Conservation (phyloP, 2,797 vertebrate genomes). For the Selene dorsalis region DNA sequence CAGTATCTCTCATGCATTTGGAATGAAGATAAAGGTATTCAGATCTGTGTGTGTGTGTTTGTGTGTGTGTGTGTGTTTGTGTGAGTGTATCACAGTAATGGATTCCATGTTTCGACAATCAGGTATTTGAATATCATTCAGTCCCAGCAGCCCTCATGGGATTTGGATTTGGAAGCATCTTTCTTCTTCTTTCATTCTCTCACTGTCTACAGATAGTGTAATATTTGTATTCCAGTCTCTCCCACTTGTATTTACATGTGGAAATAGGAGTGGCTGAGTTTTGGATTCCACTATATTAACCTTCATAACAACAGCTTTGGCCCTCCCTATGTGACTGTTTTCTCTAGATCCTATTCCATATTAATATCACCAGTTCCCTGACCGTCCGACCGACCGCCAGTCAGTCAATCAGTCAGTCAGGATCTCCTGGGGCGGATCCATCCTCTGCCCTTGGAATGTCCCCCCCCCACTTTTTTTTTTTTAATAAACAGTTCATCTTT, state of each 20-base stretch:
- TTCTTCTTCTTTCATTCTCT: not conserved
- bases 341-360: constrained; percentile 11
- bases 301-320: not conserved
- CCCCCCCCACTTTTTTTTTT: not conserved
- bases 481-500: not conserved
- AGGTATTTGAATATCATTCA: not conserved
- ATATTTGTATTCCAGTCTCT: constrained; percentile 7
- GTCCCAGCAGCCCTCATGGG: not conserved
- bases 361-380: constrained; percentile 20
- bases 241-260: not conserved
- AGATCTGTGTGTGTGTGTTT: constrained; percentile 20
- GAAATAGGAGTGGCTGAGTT: not conserved
- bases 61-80: constrained; percentile 11
- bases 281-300: not conserved
- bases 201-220: not conserved
- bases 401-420: not conserved
- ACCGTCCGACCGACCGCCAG: not conserved
- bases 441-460: not conserved
- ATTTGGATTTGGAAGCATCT: constrained; percentile 1
- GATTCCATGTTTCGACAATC: not conserved
- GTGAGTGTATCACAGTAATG: not conserved
- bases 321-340: not conserved
- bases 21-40: constrained; percentile 4
- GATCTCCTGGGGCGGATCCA: not conserved
- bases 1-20: constrained; percentile 8